Conservation (phyloP, 2,888 invertebrate genomes). For the Luperina testacea region DNA sequence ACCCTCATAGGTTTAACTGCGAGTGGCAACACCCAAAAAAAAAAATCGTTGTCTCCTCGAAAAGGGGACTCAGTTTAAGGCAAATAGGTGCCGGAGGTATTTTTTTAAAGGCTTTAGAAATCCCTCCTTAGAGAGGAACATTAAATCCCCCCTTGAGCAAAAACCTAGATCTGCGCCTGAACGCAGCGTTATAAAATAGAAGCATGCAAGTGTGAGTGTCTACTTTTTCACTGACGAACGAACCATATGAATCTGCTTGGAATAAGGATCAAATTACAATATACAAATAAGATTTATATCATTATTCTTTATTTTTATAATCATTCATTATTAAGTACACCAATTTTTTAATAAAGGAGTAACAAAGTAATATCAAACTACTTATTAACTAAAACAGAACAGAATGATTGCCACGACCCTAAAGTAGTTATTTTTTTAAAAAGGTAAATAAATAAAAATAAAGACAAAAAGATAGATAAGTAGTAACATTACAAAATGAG, state of each 20-base stretch:
- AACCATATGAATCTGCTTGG: too few relatives aligned
- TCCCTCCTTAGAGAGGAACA: too few relatives aligned
- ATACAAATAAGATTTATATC: constrained; percentile 6
- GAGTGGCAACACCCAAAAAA: too few relatives aligned
- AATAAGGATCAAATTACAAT: constrained; percentile 5
- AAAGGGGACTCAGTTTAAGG: background rate
- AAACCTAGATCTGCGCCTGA: too few relatives aligned
- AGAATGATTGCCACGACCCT: constrained; percentile 32
- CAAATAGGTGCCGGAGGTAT: background rate
- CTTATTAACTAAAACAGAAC: constrained; percentile 21
- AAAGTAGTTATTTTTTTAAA: constrained; percentile 12
- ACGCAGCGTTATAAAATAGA: background rate
- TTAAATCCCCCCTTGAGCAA: too few relatives aligned
- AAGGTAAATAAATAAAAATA: constrained; percentile 1
- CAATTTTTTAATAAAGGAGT: constrained; percentile 27
- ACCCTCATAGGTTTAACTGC: too few relatives aligned
- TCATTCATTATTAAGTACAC: constrained; percentile 50
- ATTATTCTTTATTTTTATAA: constrained; percentile 45
- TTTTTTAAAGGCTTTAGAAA: background rate
- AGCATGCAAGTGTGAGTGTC: background rate
- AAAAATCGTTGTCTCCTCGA: background rate
- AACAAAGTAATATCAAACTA: constrained; percentile 31
- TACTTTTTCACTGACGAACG: background rate
- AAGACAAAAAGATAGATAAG: background rate
- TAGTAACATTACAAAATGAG: constrained; percentile 14